Evolutionary conservation across 2,888 invertebrate genomes (phyloP), one percentile per base, ranked within the genome.

Genomic region (Phengaris alcon): DNA sequence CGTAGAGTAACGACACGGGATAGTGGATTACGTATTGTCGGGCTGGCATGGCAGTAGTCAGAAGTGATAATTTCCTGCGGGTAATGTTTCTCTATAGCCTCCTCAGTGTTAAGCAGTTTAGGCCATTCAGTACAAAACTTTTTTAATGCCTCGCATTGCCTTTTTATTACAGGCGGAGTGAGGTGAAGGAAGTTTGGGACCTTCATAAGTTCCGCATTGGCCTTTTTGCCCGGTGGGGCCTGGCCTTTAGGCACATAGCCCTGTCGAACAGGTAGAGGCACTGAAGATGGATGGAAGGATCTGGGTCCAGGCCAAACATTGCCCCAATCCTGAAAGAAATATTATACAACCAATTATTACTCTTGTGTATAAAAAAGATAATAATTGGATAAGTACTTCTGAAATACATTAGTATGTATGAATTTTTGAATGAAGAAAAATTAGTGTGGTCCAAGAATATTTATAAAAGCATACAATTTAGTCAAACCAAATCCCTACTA

Each of bases 101-200:
- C 95, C 77, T 97, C 96, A 0, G 95, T 95, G 81, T 96, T 95
- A 3, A 99, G 86, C 0, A 94, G 95, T 78, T 95, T 94, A 0
- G 99, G 99, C 98, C 99, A 99, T 51, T 96, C 94, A 0, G 98
- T 99, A 84, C 99, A 99, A 87, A 97, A 99, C 82, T 97, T 94
- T 90, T 98, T 98, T 3, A 99, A 86, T 0, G 98, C 98, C 86
- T 97, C 96, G 82, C 98, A 98, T 80, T 99, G 98, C 77, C 95
- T 95, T 84, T 96, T 95, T n/a, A 99, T 95, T 0, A 97, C 98
- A 0, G 97, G 97, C 3, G 99, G 99, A 0, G 99, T 99, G 8
- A 99, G 93, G 89, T 99, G 99, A 0, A 99, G 94, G 85, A 99
- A 99, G 89, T 99, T 99, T 0, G 99, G 99, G 80, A 99, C 97